phyloP scores from a whole-genome alignment of 1,140 invertebrate species.

The Caenorhabditis brenneri region DNA sequence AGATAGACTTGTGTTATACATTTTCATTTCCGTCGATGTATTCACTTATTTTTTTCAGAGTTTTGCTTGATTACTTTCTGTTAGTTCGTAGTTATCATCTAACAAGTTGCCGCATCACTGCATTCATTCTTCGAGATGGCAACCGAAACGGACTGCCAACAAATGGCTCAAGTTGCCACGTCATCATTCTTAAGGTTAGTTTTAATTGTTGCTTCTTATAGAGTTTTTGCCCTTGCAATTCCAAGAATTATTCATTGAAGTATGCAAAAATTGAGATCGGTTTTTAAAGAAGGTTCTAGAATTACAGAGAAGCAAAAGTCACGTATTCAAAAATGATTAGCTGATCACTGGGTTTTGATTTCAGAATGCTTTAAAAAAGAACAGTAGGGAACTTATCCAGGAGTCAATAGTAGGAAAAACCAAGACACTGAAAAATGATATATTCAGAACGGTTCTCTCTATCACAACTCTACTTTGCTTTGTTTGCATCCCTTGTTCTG shows the following conservation, averaged over 20 bases:
- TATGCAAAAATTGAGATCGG: no score
- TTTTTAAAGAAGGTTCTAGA: not conserved
- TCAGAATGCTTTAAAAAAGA: no score
- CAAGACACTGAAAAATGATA: no score
- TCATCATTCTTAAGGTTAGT: not conserved
- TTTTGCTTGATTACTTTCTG: not conserved
- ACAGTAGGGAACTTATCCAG: no score
- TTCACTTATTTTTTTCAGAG: not conserved
- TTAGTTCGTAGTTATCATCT: not conserved
- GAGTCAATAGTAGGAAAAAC: no score
- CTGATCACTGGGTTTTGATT: no score
- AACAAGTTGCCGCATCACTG: not conserved
- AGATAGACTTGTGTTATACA: no score
- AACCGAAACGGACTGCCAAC: not conserved
- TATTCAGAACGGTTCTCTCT: not conserved
- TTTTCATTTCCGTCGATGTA: not conserved
- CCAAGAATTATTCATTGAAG: no score
- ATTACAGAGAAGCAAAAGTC: not conserved
- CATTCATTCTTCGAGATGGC: not conserved
- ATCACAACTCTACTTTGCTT: not conserved
- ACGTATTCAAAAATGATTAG: not conserved
- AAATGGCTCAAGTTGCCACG: slow-evolving; percentile 7
- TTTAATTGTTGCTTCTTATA: not conserved
- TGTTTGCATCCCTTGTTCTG: not conserved
- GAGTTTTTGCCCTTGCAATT: no score